A percentile compares a stretch with the other conserved stretches of the same genome.
phyloP scores from a whole-genome alignment of 2,888 invertebrate genomes.

The Hyposoter didymator region DNA sequence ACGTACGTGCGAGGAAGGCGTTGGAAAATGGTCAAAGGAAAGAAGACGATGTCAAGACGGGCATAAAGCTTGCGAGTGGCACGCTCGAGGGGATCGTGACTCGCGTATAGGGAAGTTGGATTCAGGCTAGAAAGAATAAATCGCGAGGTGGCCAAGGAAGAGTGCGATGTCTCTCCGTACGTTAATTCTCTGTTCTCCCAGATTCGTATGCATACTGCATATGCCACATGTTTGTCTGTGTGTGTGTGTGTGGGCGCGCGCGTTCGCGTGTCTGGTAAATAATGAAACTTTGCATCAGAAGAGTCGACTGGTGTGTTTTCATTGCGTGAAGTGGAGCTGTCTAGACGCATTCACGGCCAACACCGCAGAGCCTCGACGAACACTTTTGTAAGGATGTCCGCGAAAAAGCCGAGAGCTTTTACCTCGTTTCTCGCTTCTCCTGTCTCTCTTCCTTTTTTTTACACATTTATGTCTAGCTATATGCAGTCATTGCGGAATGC shows the following conservation, averaged over 20 bases:
- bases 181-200: conserved; percentile 23
- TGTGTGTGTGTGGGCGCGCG: neutral
- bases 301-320: conserved; percentile 75
- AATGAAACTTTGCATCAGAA: conserved; percentile 68
- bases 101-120: conserved; percentile 7
- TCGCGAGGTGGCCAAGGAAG: conserved; percentile 47
- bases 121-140: conserved; percentile 53
- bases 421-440: conserved; percentile 36
- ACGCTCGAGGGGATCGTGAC: conserved; percentile 37
- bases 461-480: neutral
- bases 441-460: conserved; percentile 35
- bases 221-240: conserved; percentile 28
- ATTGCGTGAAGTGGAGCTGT: conserved; percentile 81
- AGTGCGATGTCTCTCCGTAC: conserved; percentile 33
- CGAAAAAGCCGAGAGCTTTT: conserved; percentile 47
- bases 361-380: conserved; percentile 71
- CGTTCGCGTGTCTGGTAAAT: conserved; percentile 55
- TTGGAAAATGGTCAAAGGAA: conserved; percentile 27
- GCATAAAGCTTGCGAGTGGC: conserved; percentile 19
- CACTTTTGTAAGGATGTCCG: conserved; percentile 73
- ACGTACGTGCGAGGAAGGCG: conserved; percentile 9
- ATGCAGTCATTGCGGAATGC: conserved; percentile 26
- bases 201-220: conserved; percentile 24
- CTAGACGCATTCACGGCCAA: conserved; percentile 79
- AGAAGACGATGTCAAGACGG: conserved; percentile 26